These are phyloP conservation scores for Pristionchus pacificus DNA, from an alignment of 1,140 invertebrate species.

Conservation along the genomic window DNA sequence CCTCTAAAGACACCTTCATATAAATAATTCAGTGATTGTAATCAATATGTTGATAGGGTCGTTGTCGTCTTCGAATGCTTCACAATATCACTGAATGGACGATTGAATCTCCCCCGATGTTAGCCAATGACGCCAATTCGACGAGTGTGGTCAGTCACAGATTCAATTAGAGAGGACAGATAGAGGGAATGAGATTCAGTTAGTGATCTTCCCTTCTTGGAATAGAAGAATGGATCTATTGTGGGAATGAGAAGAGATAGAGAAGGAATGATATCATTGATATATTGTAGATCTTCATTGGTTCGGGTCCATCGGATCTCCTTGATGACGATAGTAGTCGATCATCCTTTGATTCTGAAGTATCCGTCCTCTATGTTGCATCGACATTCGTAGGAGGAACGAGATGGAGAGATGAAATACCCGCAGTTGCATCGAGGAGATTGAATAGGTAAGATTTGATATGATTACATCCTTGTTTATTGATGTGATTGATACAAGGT, in stretches of 20 bases:
- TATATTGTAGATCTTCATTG: conserved; percentile 44
- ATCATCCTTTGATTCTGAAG: conserved; percentile 10
- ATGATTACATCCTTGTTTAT: conserved; percentile 5
- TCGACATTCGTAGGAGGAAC: conserved; percentile 39
- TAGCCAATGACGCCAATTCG: conserved; percentile 49
- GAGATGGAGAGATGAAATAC: conserved; percentile 42
- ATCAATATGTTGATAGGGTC: conserved; percentile 39
- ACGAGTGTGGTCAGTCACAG: conserved; percentile 36
- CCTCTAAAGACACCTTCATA: not conserved
- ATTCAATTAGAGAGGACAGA: no score
- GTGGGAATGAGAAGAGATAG: no score
- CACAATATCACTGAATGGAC: conserved; percentile 53
- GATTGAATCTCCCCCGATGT: conserved; percentile 42
- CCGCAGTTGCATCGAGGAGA: conserved; percentile 43
- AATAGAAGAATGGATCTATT: no score
- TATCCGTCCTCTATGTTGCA: conserved; percentile 47
- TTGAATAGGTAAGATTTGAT: conserved; percentile 33
- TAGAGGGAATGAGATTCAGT: no score
- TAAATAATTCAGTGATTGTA: no score
- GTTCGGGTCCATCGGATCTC: conserved; percentile 39
- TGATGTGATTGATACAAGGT: not conserved
- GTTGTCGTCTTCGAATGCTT: conserved; percentile 52
- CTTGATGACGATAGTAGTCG: no score
- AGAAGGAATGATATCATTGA: no score
- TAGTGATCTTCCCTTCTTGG: no score